Evolutionary conservation across 2,888 invertebrate species (phyloP), one percentile per base, ranked within the genome.

Genomic region (Lepidocyrtoides sp.): DNA sequence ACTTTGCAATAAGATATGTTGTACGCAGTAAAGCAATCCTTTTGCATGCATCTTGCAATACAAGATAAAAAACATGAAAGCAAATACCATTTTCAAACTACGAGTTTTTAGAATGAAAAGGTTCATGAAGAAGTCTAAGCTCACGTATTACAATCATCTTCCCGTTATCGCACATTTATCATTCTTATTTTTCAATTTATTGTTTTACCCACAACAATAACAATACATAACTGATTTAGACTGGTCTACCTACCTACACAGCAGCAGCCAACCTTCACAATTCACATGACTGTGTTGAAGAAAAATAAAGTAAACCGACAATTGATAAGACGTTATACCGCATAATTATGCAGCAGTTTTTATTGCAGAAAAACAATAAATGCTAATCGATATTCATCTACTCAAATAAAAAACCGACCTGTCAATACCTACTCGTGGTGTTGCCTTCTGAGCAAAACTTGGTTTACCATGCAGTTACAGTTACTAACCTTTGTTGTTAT

Each of bases 161-260:
- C 77, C 77, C 77, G 77, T 79, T 79, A 79, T 26, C 77, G 51
- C 29, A 54, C 77, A 23, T 79, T 32, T 51, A 79, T 79, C 77
- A 54, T 79, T 54, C 26, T 26, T 36, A 23, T 51, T 77, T 77
- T 79, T 75, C 75, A 75, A 75, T 60, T 60, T 26, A 60, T 60
- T 60, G 60, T n/a, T 60, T 60, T 10, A 60, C 3, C n/a, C n/a
- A n/a, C n/a, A n/a, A 57, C 23, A 7, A 26, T 23, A 36, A 57
- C 17, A 57, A 3, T 7, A 57, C n/a, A 57, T 57, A 20, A n/a
- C n/a, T n/a, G n/a, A n/a, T n/a, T n/a, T n/a, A n/a, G n/a, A n/a
- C n/a, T n/a, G n/a, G n/a, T n/a, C n/a, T 57, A 20, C 57, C 20
- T 17, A 17, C 7, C n/a, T 26, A 1, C 26, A 26, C 26, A 2